Evolutionary conservation across 2,888 invertebrate species (phyloP), one percentile per base, ranked within the genome.

Genomic region (Eristalis arbustorum): DNA sequence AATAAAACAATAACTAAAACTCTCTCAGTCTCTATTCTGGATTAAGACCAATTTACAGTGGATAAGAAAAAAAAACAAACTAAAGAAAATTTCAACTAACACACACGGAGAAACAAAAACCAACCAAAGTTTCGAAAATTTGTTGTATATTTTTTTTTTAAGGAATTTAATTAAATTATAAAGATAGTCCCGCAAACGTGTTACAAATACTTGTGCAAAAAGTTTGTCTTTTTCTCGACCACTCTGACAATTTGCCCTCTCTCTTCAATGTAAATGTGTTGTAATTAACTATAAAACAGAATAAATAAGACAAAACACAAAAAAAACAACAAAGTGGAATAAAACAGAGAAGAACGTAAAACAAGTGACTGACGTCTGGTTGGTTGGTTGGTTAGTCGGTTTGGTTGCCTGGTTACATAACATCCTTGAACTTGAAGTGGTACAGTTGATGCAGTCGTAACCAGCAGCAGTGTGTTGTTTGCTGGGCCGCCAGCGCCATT

Each of bases 351-450:
- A 28, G 69, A 67, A 67, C 72, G 68, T 75, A 75, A 68, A 56
- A 49, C 61, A 66, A 84, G 67, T 78, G 66, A 73, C 67, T 74
- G 67, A 37, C 69, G 49, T 49, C 49, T 49, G 49, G 49, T 49
- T 57, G 66, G 49, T 67, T 74, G 81, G 68, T 31, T 68, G 74
- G 64, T 22, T 67, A 62, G 64, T 64, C 28, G 74, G 67, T 78
- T 82, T 77, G 75, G 82, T 87, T 83, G 87, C 83, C 59, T 87
- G 75, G 83, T 91, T 91, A 90, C 92, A 92, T 92, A 92, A 92
- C 90, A 92, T 91, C 92, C 92, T 92, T 92, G 92, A 92, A 92
- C 92, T 92, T 92, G 92, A 92, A 91, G 90, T 90, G 87, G 87
- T 87, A 87, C 87, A 87, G 87, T 87, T 87, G 87, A 83, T 87